Evolutionary conservation across 1,140 invertebrate species (phyloP).

Genomic region (Trichogramma pretiosum): DNA sequence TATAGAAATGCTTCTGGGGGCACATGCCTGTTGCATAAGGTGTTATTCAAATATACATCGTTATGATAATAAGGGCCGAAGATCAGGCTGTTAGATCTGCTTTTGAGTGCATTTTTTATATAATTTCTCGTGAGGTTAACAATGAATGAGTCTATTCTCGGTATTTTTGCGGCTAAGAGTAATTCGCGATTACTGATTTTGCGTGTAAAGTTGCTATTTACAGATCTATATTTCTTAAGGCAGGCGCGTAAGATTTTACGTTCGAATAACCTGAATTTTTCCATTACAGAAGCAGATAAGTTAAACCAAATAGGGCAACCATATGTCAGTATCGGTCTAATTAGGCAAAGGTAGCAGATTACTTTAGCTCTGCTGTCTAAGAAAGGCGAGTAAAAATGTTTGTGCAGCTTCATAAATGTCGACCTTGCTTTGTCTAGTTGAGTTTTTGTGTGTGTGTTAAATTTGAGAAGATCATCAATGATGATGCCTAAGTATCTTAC

Average conservation of each 20-base stretch:
- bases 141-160: no score
- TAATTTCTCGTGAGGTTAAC: no score
- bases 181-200: no score
- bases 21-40: no score
- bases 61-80: no score
- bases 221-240: slow-evolving; percentile 6
- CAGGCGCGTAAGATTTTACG: slow-evolving; percentile 10
- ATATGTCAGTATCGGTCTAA: not conserved
- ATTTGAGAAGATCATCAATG: not conserved
- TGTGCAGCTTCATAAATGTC: not conserved
- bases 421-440: not conserved
- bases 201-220: no score
- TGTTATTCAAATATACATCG: no score
- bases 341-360: not conserved
- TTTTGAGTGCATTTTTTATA: no score
- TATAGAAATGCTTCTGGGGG: no score
- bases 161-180: no score
- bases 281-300: slow-evolving; percentile 32
- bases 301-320: slow-evolving; percentile 45
- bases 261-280: slow-evolving; percentile 16
- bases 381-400: not conserved
- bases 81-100: no score
- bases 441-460: not conserved
- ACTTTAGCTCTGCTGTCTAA: slow-evolving; percentile 2
- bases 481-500: not conserved